Conservation (phyloP, 2,888 invertebrate genomes). For the Parascotia fuliginaria region DNA sequence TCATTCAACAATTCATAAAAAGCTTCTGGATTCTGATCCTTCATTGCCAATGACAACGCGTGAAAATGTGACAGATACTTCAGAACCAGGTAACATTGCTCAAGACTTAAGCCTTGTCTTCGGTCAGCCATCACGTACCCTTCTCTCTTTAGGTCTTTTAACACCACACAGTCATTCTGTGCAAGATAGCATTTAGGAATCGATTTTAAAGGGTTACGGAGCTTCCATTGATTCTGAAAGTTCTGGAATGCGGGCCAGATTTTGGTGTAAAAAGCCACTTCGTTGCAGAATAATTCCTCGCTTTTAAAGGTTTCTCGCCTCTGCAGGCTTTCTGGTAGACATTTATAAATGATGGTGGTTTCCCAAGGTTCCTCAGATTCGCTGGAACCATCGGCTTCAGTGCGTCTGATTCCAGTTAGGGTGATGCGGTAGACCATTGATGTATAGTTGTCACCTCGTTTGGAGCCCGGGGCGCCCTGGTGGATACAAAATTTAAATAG, state of each 20-base stretch:
- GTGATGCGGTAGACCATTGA: slow-evolving; percentile 89
- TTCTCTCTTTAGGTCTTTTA: slow-evolving; percentile 86
- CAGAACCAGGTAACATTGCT: slow-evolving; percentile 86
- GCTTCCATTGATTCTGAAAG: slow-evolving; percentile 82
- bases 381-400: slow-evolving; percentile 57
- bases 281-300: slow-evolving; percentile 89
- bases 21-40: slow-evolving; percentile 83
- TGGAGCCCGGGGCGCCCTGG: slow-evolving; percentile 89
- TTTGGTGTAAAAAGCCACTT: slow-evolving; percentile 89
- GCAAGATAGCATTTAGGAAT: slow-evolving; percentile 88
- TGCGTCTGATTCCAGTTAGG: slow-evolving; percentile 79
- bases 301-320: slow-evolving; percentile 90
- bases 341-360: slow-evolving; percentile 89
- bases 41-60: slow-evolving; percentile 87
- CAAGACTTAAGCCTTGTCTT: slow-evolving; percentile 85
- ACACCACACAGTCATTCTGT: slow-evolving; percentile 82
- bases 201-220: slow-evolving; percentile 77
- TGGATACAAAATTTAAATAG: neutral
- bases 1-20: slow-evolving; percentile 82
- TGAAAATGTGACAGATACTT: slow-evolving; percentile 88
- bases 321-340: slow-evolving; percentile 87
- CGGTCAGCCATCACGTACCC: slow-evolving; percentile 89
- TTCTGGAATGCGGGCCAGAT: slow-evolving; percentile 88
- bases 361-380: slow-evolving; percentile 85
- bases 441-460: slow-evolving; percentile 91